Percentiles rank a stretch among this genome's conserved stretches.
Conservation (phyloP, 2,888 invertebrate genomes). For the Lagria hirta region DNA sequence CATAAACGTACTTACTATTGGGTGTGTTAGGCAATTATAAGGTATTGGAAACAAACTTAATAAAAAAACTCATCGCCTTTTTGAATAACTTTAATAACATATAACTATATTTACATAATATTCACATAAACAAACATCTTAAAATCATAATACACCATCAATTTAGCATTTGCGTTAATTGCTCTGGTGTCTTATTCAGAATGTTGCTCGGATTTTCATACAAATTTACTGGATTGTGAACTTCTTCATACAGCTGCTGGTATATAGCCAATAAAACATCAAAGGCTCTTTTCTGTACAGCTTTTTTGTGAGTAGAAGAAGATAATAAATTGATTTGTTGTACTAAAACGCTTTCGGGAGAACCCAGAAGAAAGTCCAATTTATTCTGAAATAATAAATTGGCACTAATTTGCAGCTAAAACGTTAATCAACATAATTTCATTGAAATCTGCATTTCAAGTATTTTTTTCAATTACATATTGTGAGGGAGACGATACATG, state of each 20-base stretch:
- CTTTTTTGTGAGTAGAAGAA: slow-evolving; percentile 73
- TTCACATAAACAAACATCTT: no score
- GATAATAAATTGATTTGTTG: slow-evolving; percentile 84
- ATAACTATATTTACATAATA: no score
- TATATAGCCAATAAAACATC: slow-evolving; percentile 88
- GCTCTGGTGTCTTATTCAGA: slow-evolving; percentile 76
- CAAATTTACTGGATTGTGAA: slow-evolving; percentile 75
- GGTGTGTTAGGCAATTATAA: no score
- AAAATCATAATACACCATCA: no score
- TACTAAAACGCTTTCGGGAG: slow-evolving; percentile 80
- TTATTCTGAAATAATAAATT: slow-evolving; percentile 65
- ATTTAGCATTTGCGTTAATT: slow-evolving; percentile 59
- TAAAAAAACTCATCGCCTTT: no score
- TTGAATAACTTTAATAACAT: no score
- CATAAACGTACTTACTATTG: no score
- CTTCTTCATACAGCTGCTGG: slow-evolving; percentile 78
- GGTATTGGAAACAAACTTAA: no score
- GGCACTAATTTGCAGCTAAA: slow-evolving; percentile 4
- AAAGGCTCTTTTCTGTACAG: slow-evolving; percentile 78
- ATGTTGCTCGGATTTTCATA: slow-evolving; percentile 73
- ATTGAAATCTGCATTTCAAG: no score
- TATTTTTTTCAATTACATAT: neutral
- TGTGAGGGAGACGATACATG: no score
- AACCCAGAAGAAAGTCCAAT: slow-evolving; percentile 81
- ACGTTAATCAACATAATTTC: slow-evolving; percentile 2